These are phyloP conservation scores for Invenusta paracnida DNA, from an alignment of 2,888 invertebrate species.

Conservation along the genomic window DNA sequence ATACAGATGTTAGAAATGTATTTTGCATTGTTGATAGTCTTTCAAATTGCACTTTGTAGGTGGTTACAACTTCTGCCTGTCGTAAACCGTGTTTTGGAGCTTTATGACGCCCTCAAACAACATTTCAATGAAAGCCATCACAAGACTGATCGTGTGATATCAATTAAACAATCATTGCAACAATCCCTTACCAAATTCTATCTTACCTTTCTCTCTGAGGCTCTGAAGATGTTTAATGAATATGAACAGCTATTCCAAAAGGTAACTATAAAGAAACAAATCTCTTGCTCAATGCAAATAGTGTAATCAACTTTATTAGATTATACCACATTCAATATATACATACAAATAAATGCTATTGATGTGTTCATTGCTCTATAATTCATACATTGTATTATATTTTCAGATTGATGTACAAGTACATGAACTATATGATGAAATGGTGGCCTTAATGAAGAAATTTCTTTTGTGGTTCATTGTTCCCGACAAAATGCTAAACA, in stretches of 20 bases:
- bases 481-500: too few species aligned
- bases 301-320: not conserved
- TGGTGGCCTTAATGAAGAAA: too few species aligned
- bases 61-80: slow-evolving; percentile 6
- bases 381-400: too few species aligned
- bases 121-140: not conserved
- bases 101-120: not conserved
- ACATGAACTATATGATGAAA: too few species aligned
- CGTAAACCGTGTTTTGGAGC: slow-evolving; percentile 4
- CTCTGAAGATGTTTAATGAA: not conserved
- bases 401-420: too few species aligned
- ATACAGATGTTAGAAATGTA: not conserved
- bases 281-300: not conserved
- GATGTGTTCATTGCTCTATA: too few species aligned
- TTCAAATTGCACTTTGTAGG: not conserved
- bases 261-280: not conserved
- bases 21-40: not conserved
- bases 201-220: not conserved
- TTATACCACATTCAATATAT: not conserved
- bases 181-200: not conserved
- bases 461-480: too few species aligned
- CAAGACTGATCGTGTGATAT: slow-evolving; percentile 3
- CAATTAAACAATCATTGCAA: slow-evolving; percentile 19
- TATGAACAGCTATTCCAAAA: slow-evolving; percentile 5
- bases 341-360: too few species aligned